Conservation (phyloP, 2,888 invertebrate genomes). For the Cheilosia urbana region DNA sequence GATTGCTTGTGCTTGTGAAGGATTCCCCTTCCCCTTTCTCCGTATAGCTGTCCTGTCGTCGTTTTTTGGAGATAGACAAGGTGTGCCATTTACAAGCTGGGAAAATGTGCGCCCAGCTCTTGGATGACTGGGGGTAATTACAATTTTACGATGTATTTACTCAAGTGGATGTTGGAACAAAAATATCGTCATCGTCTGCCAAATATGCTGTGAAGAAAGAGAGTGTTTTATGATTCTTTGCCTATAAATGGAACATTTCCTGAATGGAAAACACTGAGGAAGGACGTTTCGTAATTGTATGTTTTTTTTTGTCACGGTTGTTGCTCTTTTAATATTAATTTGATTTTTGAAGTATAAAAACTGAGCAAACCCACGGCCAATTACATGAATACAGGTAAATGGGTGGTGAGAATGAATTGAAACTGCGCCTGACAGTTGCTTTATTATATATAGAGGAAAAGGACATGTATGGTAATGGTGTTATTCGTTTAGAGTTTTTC, state of each 20-base stretch:
- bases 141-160: slow-evolving; percentile 68
- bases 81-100: background rate
- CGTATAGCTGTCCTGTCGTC: too few relatives aligned
- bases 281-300: slow-evolving; percentile 29
- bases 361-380: background rate
- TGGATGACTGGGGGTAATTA: slow-evolving; percentile 51
- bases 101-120: background rate
- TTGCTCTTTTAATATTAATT: slow-evolving; percentile 12
- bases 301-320: slow-evolving; percentile 4
- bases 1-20: slow-evolving; percentile 23
- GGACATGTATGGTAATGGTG: too few relatives aligned
- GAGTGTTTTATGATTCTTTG: slow-evolving; percentile 35
- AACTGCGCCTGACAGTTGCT: background rate
- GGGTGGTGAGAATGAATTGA: slow-evolving; percentile 5
- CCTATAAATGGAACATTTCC: slow-evolving; percentile 39
- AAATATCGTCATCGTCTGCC: slow-evolving; percentile 15
- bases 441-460: too few relatives aligned
- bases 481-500: too few relatives aligned
- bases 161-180: slow-evolving; percentile 47
- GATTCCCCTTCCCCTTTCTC: background rate
- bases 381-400: background rate
- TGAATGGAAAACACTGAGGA: background rate
- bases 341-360: background rate
- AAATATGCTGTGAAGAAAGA: slow-evolving; percentile 20
- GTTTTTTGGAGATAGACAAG: background rate